These are phyloP conservation scores for Hemaris fuciformis DNA, from an alignment of 2,888 invertebrate species.

Conservation along the genomic window DNA sequence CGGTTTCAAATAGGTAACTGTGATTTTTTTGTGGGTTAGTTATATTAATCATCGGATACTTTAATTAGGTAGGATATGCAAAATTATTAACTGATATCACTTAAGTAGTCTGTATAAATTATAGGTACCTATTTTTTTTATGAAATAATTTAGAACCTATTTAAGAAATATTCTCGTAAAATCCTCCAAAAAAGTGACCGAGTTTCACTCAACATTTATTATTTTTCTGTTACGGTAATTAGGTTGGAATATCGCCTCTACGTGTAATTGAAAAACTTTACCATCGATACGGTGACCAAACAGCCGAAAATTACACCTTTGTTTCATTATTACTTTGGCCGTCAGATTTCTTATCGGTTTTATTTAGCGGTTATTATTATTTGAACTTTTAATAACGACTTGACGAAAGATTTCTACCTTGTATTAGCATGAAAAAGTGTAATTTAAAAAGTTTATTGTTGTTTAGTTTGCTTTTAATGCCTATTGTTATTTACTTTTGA, in stretches of 20 bases:
- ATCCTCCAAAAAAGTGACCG: no score
- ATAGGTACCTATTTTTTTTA: no score
- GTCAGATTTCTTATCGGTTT: conserved; percentile 64
- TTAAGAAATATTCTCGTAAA: no score
- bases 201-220: conserved; percentile 52
- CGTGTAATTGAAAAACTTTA: conserved; percentile 78
- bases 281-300: conserved; percentile 62
- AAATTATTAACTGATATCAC: no score
- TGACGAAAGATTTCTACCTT: conserved; percentile 26
- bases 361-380: conserved; percentile 67
- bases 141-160: no score
- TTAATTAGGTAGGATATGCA: no score
- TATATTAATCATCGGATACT: no score
- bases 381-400: conserved; percentile 72
- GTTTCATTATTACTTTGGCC: conserved; percentile 58
- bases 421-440: conserved; percentile 33
- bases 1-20: no score
- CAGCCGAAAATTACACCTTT: conserved; percentile 67
- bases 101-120: no score
- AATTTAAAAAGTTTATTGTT: conserved; percentile 47
- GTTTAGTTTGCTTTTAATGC: conserved; percentile 17
- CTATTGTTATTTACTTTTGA: background rate
- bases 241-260: conserved; percentile 37
- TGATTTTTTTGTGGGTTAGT: no score
- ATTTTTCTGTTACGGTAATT: conserved; percentile 57